Evolutionary conservation across 1,140 invertebrate species (phyloP), one percentile per base, ranked within the genome.

Genomic region (Metopolophium dirhodum): DNA sequence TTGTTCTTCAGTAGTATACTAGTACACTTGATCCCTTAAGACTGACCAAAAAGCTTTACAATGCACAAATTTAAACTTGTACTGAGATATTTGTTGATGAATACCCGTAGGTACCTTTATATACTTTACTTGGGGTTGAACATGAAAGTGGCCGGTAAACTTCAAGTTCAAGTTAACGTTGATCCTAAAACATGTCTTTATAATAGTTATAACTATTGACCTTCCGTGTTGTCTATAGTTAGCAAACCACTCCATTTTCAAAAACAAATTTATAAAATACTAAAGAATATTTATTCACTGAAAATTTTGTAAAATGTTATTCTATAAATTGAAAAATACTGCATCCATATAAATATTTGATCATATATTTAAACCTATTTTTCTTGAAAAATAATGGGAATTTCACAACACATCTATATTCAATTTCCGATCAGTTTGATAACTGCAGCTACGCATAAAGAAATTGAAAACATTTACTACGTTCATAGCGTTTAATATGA

Each of bases 361-460:
- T 68, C 18, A n/a, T 77, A 77, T 77, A 68, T 77, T 77, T n/a
- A 77, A n/a, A 77, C 30, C n/a, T 77, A n/a, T 77, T 77, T 68
- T 77, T 77, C 61, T 77, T 77, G 4, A 77, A 77, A 77, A 77
- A 77, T 77, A 77, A 77, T 77, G n/a, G 61, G 30, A 77, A 77
- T 77, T 68, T 77, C 30, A n/a, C 30, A 7, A 77, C 14, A 18
- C 30, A 77, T n/a, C 30, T 77, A 77, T 77, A 77, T 77, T 77
- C 61, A 77, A 77, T 77, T n/a, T 77, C 11, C 30, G 61, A 77
- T 77, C 61, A 77, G 61, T 35, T 35, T 0, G 30, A 77, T 77
- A 35, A 77, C n/a, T n/a, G n/a, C n/a, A 77, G 61, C 1, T 77
- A 77, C n/a, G 30, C 14, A n/a, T 18, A n/a, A 77, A 77, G n/a